Conservation (phyloP, 2,113 vertebrate species). For the Nothoprocta perdicaria region DNA sequence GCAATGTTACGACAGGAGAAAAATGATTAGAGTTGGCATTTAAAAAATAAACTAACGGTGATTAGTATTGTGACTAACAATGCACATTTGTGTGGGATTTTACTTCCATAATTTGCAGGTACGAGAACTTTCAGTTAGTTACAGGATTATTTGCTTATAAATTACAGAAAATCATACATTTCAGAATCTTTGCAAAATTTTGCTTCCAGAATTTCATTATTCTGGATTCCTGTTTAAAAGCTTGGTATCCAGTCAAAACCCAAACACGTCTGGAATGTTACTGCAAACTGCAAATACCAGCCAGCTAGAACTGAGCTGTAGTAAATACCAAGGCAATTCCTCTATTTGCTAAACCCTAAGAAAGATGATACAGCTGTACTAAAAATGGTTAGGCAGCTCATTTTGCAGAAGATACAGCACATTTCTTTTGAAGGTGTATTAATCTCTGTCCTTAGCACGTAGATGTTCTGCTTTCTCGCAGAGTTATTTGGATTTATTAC, state of each 20-base stretch:
- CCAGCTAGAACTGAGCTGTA: background rate
- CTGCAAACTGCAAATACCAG: background rate
- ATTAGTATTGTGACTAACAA: background rate
- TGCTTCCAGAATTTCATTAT: background rate
- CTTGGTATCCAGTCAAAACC: background rate
- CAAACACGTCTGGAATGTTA: background rate
- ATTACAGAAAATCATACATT: fast-evolving
- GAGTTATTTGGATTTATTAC: background rate
- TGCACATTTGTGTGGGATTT: background rate
- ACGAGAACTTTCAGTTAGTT: background rate
- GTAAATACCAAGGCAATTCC: background rate
- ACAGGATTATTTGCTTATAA: background rate
- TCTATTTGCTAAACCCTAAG: background rate
- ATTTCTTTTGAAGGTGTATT: background rate
- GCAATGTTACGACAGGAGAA: background rate
- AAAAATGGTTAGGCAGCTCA: background rate
- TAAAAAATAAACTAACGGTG: background rate
- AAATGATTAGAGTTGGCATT: conserved; percentile 14
- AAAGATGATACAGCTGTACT: background rate
- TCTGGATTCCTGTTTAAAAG: background rate
- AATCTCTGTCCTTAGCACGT: background rate
- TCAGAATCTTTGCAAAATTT: background rate
- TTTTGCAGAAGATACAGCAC: background rate
- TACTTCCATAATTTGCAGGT: background rate
- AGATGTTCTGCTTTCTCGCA: background rate